Base-by-base conservation (phyloP, 1,140 invertebrate species). In the Pseudomyrmex pallidus region DNA sequence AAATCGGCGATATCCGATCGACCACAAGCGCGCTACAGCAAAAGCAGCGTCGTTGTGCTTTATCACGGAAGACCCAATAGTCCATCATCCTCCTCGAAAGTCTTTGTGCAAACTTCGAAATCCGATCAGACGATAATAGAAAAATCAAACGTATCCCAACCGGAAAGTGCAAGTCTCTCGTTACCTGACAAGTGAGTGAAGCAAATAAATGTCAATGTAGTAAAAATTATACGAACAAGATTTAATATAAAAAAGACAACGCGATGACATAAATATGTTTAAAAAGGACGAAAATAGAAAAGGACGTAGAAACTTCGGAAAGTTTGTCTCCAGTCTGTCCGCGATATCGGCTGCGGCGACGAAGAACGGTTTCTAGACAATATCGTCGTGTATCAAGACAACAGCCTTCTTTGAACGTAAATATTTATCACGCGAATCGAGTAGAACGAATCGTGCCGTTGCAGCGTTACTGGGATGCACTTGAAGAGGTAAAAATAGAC, bases 21-120 rank as follows among this genome's bases (percentile, higher is more conserved):
- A 61, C 76, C 83, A 44, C 80, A 72, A 15, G 82, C 78, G 48
- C 87, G 88, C 59, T 90, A 91, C 61, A 92, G 92, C 59, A 92
- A 92, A 52, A 91, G 89, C 72, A 92, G 90, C 73, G 86, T 92
- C 22, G 89, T 92, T 1, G 87, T 92, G 2, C 80, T 93, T 17
- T 91, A 93, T 63, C 85, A 90, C 78, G 90, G 78, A 46, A 87
- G 86, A 59, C 82, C 80, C 8, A 57, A 54, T 59, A 67, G 59
- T n/a, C 59, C 82, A 8, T 62, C 84, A 1, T 61, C 76, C 1
- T 66, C 86, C 35, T 67, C 90, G 4, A 87, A 85, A 1, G 59
- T 72, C 20, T 70, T 87, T 44, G 70, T 90, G 15, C 76, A 84
- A 50, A 13, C 20, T 20, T 73, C 87, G 4, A 91, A 91, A 67